phyloP scores from a whole-genome alignment of 2,888 invertebrate species.

The Enchytraeus crypticus region DNA sequence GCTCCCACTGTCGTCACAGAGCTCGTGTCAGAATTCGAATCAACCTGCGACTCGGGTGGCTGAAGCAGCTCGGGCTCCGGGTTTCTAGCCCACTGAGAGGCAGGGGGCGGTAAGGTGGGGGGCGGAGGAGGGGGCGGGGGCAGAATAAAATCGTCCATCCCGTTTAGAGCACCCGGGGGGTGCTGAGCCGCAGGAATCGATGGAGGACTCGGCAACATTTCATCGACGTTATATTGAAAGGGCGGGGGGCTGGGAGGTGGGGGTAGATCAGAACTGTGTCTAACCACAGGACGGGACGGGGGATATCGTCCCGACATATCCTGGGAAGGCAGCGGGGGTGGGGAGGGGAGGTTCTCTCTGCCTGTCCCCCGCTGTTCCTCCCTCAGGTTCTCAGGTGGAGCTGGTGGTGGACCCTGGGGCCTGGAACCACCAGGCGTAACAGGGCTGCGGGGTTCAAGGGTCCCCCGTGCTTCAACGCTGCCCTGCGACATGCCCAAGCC shows the following conservation, averaged over 20 bases:
- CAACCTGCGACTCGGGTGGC: neutral
- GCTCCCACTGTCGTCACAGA: neutral
- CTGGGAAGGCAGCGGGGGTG: slow-evolving; percentile 5
- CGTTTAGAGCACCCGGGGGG: neutral
- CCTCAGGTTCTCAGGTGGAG: neutral
- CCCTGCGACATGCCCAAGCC: neutral
- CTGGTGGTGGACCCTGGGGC: slow-evolving; percentile 5
- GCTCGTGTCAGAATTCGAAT: slow-evolving; percentile 24
- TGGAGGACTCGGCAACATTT: slow-evolving; percentile 29
- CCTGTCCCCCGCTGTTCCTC: neutral
- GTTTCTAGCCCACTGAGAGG: neutral
- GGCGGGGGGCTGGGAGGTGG: slow-evolving; percentile 24
- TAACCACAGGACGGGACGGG: neutral
- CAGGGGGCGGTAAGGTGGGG: neutral
- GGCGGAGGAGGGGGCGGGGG: slow-evolving; percentile 9
- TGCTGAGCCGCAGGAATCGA: slow-evolving; percentile 28
- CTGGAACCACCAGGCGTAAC: neutral
- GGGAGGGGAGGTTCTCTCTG: neutral
- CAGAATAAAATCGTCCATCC: neutral
- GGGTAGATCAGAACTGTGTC: slow-evolving; percentile 22
- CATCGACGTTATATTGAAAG: neutral
- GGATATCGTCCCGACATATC: neutral
- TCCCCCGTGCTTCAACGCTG: neutral
- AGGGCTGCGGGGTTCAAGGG: neutral
- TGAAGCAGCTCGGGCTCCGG: neutral